A percentile compares a stretch with the other conserved stretches of the same genome.
Evolutionary conservation across 2,888 invertebrate genomes (phyloP).

Genomic region (Blera fallax): DNA sequence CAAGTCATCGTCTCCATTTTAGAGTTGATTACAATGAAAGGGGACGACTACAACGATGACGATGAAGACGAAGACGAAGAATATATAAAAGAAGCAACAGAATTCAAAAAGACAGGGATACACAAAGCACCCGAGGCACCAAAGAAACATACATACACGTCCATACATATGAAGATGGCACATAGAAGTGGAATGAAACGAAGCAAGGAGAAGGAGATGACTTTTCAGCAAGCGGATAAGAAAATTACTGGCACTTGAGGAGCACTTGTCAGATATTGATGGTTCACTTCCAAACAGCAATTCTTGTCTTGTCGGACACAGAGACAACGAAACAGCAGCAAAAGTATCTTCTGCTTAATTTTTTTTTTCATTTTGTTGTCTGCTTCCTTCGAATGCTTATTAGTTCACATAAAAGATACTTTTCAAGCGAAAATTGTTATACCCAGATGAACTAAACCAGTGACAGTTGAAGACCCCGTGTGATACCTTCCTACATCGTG

Average conservation of each 20-base stretch:
- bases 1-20: constrained; percentile 72
- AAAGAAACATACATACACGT: too few relatives aligned
- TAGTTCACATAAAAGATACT: constrained; percentile 33
- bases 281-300: constrained; percentile 69
- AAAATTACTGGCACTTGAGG: constrained; percentile 72
- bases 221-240: constrained; percentile 69
- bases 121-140: constrained; percentile 37
- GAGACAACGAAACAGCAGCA: background rate
- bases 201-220: constrained; percentile 48
- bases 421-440: constrained; percentile 40
- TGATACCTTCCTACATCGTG: constrained; percentile 3
- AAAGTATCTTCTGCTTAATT: constrained; percentile 39
- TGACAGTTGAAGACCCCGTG: constrained; percentile 26
- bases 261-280: constrained; percentile 71
- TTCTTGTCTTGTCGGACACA: constrained; percentile 44
- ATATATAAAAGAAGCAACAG: background rate
- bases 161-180: constrained; percentile 61
- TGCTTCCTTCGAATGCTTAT: constrained; percentile 28
- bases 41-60: constrained; percentile 37
- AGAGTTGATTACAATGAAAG: constrained; percentile 69
- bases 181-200: constrained; percentile 18
- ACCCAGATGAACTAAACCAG: background rate
- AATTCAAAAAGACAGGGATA: constrained; percentile 12
- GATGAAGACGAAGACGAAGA: constrained; percentile 15
- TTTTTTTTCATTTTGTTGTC: background rate